Base-by-base conservation (phyloP, 2,888 invertebrate species). In the Rhimphoctona megacephalus region DNA sequence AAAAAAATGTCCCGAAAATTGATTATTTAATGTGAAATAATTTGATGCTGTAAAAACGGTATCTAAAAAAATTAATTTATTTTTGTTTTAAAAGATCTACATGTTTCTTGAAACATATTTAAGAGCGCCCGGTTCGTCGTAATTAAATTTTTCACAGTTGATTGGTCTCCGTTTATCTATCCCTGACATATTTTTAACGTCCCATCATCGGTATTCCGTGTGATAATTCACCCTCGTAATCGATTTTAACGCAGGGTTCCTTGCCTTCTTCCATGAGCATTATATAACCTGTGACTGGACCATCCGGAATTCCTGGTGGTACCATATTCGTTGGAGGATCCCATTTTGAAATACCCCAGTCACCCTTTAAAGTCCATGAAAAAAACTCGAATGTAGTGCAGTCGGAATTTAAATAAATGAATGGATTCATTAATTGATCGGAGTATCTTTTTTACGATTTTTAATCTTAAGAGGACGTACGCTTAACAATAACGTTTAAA, bases 241-340 rank as follows among this genome's bases (percentile, higher is more conserved):
- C 49, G 19, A 89, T 30, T 9, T 57, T n/a, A 8, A 85, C 22
- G 54, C 33, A 81, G 0, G 89, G 87, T 2, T 81, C 66, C 36
- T 88, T 49, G 36, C 81, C 89, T 19, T 86, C 82, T 66, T 85
- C 82, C 52, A 66, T 72, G n/a, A 89, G 2, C 6, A 14, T 30
- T 0, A 81, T 1, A 9, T 2, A 8, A 9, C 76, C 86, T 7
- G n/a, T 14, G 0, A 86, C 0, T 19, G 57, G 66, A n/a, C 88
- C 87, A 30, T 89, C 88, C 11, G 87, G 88, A 25, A 79, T 2
- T 36, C 72, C 83, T 19, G 86, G 57, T 22, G 87, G 87, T 36
- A 89, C 30, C 30, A 74, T 67, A 0, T 87, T 54, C 0, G 64
- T 30, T 0, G 87, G 77, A 6, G 83, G 46, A 14, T 52, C 14